Conservation (phyloP, 1,140 invertebrate species). For the Rhizoglyphus robini region DNA sequence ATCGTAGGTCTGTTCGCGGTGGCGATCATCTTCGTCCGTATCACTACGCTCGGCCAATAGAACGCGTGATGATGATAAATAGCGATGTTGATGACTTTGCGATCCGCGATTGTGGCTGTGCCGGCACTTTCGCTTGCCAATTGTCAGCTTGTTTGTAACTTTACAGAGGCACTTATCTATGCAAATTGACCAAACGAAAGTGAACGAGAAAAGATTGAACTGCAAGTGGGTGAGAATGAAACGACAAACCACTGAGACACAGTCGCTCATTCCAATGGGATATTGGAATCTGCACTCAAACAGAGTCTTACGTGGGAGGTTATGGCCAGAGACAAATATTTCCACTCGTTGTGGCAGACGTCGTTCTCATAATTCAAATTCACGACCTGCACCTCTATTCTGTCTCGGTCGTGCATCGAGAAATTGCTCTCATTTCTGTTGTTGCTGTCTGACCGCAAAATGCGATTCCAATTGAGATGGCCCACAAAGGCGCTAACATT, state of each 20-base stretch:
- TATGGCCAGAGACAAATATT: not conserved
- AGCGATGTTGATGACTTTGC: not conserved
- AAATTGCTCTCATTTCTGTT: too few species aligned
- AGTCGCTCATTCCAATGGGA: too few species aligned
- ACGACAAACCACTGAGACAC: not conserved
- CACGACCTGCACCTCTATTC: not conserved
- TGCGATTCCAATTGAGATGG: too few species aligned
- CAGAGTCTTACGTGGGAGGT: conserved; percentile 6
- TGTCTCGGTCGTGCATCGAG: too few species aligned
- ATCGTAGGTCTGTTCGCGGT: not conserved
- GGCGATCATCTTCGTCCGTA: not conserved
- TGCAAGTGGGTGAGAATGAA: not conserved
- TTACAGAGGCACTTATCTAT: conserved; percentile 10
- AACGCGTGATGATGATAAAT: conserved; percentile 8
- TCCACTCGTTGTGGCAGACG: not conserved
- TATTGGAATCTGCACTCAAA: not conserved
- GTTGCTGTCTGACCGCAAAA: too few species aligned
- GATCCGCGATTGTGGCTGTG: not conserved
- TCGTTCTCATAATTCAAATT: not conserved
- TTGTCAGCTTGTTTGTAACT: not conserved
- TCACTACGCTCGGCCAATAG: not conserved
- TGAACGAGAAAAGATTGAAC: too few species aligned
- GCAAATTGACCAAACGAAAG: too few species aligned
- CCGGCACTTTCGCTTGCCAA: not conserved
- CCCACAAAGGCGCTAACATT: too few species aligned